phyloP scores from a whole-genome alignment of 2,888 invertebrate species.

The Polydrusus cervinus region DNA sequence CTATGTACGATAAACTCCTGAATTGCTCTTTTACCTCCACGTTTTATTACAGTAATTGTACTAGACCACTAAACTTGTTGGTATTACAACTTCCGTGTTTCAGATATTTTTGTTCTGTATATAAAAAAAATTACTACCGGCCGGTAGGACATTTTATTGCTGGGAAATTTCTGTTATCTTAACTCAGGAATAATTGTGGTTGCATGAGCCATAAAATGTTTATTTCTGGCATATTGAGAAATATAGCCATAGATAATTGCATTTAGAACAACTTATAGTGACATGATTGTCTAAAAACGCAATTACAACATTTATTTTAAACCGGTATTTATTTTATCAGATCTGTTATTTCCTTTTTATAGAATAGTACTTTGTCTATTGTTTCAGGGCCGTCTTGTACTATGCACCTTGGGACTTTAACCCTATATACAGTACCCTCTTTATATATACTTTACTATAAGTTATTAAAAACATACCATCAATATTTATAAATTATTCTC shows the following conservation, averaged over 20 bases:
- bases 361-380: too few species aligned
- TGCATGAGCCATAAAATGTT: conserved; percentile 22
- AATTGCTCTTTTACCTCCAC: conserved; percentile 4
- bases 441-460: too few species aligned
- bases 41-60: conserved; percentile 15
- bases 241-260: background rate
- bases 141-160: conserved; percentile 11
- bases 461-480: too few species aligned
- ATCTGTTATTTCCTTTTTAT: too few species aligned
- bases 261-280: background rate
- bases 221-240: background rate
- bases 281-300: background rate
- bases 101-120: conserved; percentile 14
- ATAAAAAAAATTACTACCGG: conserved; percentile 15
- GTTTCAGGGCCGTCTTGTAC: too few species aligned
- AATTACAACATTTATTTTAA: too few species aligned
- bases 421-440: too few species aligned
- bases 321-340: too few species aligned
- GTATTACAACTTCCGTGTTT: conserved; percentile 31
- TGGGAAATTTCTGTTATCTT: conserved; percentile 19
- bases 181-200: conserved; percentile 12
- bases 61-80: conserved; percentile 31
- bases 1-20: conserved; percentile 8
- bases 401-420: too few species aligned
- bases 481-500: too few species aligned